Base-by-base conservation (phyloP, 2,797 vertebrate genomes). In the Crax fasciolata region DNA sequence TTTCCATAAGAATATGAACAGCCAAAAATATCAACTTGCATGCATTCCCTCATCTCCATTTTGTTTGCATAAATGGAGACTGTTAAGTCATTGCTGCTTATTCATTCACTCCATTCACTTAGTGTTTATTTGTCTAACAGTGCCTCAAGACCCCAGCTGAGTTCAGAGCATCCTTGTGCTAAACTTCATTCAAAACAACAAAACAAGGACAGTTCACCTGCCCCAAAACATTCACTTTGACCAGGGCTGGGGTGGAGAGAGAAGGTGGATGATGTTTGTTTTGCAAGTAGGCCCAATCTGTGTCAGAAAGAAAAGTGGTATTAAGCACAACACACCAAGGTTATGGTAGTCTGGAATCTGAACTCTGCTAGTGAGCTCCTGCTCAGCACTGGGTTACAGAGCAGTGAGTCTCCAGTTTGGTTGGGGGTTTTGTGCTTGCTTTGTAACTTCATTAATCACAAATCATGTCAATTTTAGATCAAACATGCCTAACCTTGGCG, bases 71-170 rank as follows among this genome's bases (percentile, higher is more conserved):
- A 91, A 82, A 49, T 90, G 74, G 91, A 88, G 91, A 65, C 67
- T 93, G 55, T 96, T 96, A 91, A 93, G 91, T 87, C 87, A 78
- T 4, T 89, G 57, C 63, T 92, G 93, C 89, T 93, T 93, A 90
- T 86, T 61, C 83, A 84, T 79, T 82, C 83, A 75, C 71, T 91
- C 44, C 57, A 63, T 63, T 65, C 90, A 84, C 88, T 93, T 54
- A 30, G 23, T 94, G 84, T 94, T 94, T 96, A 91, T 54, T 79
- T 2, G 0, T 74, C 16, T 88, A 82, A 49, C 55, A 30, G n/a
- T 19, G 51, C 41, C 41, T 54, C 27, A 81, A 58, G 74, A 90
- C 57, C 44, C 39, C 74, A 82, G 83, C 85, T 71, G 80, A 94
- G 63, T 82, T 96, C 83, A 94, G 83, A 84, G 48, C 83, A 73